Evolutionary conservation across 2,888 invertebrate genomes (phyloP), one percentile per base, ranked within the genome.

Genomic region (Eucriotettix oculatus): DNA sequence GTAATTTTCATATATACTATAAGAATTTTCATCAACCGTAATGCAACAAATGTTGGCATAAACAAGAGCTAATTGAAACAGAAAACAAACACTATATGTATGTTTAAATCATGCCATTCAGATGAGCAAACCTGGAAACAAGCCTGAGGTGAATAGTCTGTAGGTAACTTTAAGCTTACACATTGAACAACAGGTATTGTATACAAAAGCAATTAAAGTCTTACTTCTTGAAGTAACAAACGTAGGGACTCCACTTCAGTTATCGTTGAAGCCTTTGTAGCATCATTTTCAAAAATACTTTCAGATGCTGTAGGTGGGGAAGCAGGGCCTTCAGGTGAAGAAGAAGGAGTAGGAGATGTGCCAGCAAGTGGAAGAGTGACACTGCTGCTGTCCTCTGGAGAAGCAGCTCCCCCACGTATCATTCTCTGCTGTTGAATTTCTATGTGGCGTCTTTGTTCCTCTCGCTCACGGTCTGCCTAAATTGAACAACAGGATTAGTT

Each of bases 401-500:
- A 64, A 14, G 61, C 48, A n/a, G 62, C 57, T 60, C 58, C 60
- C 10, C 59, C 55, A 57, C 59, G 56, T 29, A 57, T 54, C 42
- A 57, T 41, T 56, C 60, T 53, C 41, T 61, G 61, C 54, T 59
- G 59, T 44, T 60, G 61, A 29, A 53, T 48, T 70, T 72, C 64
- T 71, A 70, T 66, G 67, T 70, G 64, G 63, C 69, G 78, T 56
- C 82, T 77, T 71, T 87, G 79, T 69, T 90, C 88, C 71, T 96
- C 95, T 64, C 94, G 81, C 68, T 95, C 90, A 66, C 83, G 85
- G 73, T 95, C 95, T 1, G 93, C 92, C 69, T 73, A 61, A 12
- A 48, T 48, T 12, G 1, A 5, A n/a, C 1, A 48, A 48, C 2
- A 48, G n/a, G 11, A 54, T 43, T 43, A 44, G n/a, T n/a, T 16